Conservation (phyloP, 2,113 vertebrate genomes). For the Anarrhichthys ocellatus region DNA sequence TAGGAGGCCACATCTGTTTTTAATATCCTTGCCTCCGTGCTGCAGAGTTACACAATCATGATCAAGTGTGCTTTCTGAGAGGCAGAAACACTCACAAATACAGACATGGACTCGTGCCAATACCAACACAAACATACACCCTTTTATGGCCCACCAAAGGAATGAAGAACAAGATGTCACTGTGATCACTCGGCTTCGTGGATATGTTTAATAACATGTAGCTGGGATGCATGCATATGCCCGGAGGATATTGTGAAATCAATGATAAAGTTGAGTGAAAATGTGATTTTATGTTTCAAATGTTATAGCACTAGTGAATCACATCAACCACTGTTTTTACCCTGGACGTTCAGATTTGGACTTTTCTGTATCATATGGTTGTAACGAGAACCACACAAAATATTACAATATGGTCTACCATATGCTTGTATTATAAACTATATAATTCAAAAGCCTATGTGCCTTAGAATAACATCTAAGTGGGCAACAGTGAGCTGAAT, state of each 20-base stretch:
- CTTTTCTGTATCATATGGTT: background rate
- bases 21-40: constrained; percentile 82
- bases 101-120: constrained; percentile 61
- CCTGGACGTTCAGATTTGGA: background rate
- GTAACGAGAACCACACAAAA: background rate
- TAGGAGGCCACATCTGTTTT: constrained; percentile 87
- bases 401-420: background rate
- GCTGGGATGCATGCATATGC: constrained; percentile 2
- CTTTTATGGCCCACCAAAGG: constrained; percentile 66
- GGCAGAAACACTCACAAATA: constrained; percentile 69
- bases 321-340: background rate
- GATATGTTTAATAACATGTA: constrained; percentile 57
- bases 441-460: background rate
- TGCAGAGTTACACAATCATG: constrained; percentile 79
- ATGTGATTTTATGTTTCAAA: constrained; percentile 24
- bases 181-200: constrained; percentile 53
- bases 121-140: constrained; percentile 70
- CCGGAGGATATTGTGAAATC: constrained; percentile 36
- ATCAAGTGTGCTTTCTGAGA: constrained; percentile 71
- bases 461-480: background rate
- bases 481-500: background rate
- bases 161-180: constrained; percentile 70
- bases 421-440: background rate
- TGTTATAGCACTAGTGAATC: background rate
- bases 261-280: constrained; percentile 18